phyloP scores from a whole-genome alignment of 1,140 invertebrate genomes.

The Calliopsis andreniformis region DNA sequence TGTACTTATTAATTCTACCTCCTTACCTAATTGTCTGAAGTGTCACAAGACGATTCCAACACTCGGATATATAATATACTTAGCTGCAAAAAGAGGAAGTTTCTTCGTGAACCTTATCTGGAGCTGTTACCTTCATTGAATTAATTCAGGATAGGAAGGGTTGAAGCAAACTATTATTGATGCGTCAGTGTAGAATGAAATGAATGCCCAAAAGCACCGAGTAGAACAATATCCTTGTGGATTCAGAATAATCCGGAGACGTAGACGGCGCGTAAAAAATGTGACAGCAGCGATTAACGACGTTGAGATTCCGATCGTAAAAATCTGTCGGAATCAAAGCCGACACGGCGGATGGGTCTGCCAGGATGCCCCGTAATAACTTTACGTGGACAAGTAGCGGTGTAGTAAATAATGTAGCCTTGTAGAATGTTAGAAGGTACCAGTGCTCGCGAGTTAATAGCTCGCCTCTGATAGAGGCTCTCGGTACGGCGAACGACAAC shows the following conservation, averaged over 20 bases:
- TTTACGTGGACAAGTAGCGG: constrained; percentile 55
- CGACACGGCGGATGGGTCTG: constrained; percentile 18
- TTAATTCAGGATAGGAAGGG: too few species aligned
- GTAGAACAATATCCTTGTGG: neutral
- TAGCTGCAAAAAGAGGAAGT: too few species aligned
- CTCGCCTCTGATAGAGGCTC: constrained; percentile 61
- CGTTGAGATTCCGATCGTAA: constrained; percentile 38
- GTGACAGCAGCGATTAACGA: constrained; percentile 19
- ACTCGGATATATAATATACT: too few species aligned
- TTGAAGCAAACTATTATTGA: too few species aligned
- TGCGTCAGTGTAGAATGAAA: too few species aligned
- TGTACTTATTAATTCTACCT: too few species aligned
- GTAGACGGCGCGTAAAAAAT: neutral
- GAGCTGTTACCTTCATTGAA: too few species aligned
- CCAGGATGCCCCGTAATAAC: constrained; percentile 46
- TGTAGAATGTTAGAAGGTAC: constrained; percentile 65
- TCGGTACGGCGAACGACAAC: constrained; percentile 44
- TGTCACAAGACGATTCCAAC: too few species aligned
- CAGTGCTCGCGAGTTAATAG: constrained; percentile 71
- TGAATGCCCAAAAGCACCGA: constrained; percentile 1
- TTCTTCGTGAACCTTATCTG: too few species aligned
- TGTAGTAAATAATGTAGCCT: constrained; percentile 74
- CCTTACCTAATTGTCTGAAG: too few species aligned
- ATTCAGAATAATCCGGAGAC: neutral
- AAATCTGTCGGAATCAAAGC: constrained; percentile 36